These are phyloP conservation scores for Hydrochoerus hydrochaeris DNA, from an alignment of 2,113 vertebrate species.

Conservation along the genomic window DNA sequence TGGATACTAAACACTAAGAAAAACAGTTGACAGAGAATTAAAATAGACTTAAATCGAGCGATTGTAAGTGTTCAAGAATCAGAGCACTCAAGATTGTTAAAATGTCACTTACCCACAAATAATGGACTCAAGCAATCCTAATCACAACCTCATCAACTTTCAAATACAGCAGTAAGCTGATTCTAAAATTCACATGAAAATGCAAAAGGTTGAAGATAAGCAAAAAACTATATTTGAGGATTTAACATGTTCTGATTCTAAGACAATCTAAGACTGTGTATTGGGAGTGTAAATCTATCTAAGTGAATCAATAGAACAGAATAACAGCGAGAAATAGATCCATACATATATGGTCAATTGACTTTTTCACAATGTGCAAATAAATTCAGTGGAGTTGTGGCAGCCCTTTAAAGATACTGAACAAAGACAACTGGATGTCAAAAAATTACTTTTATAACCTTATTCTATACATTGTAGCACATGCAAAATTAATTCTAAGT, in stretches of 20 bases:
- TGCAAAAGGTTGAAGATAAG: background rate
- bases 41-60: background rate
- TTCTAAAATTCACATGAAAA: background rate
- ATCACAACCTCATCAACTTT: background rate
- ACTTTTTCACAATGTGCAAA: background rate
- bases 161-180: background rate
- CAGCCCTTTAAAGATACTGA: background rate
- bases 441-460: background rate
- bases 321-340: background rate
- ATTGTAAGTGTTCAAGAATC: too few species aligned
- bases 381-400: background rate
- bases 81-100: background rate
- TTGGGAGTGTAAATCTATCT: background rate
- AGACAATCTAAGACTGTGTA: too few species aligned
- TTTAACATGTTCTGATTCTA: background rate
- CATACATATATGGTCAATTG: background rate
- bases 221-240: background rate
- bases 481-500: background rate
- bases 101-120: background rate
- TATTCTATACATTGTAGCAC: too few species aligned
- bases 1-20: background rate
- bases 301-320: background rate
- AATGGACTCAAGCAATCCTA: background rate
- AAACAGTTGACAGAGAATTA: background rate
- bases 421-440: background rate